Percentiles rank a stretch among this genome's conserved stretches.
Conservation (phyloP, 2,888 invertebrate genomes). For the Sinohyriopsis cumingii region DNA sequence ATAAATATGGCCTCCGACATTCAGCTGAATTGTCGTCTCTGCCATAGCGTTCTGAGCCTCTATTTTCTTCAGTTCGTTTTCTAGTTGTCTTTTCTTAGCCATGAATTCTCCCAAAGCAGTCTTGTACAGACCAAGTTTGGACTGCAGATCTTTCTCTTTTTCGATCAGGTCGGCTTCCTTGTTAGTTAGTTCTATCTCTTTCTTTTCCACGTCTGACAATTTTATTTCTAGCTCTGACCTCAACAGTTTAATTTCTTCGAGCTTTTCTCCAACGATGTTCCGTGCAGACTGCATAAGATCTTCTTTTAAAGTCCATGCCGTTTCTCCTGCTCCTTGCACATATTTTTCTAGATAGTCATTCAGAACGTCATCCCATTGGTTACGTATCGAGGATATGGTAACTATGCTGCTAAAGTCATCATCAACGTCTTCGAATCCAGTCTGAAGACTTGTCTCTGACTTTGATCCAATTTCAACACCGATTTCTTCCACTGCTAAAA, state of each 20-base stretch:
- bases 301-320: slow-evolving; percentile 15
- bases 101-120: slow-evolving; percentile 31
- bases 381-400: slow-evolving; percentile 27
- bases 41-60: slow-evolving; percentile 37
- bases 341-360: slow-evolving; percentile 21
- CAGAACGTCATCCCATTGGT: slow-evolving; percentile 27
- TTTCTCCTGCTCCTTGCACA: slow-evolving; percentile 15
- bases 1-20: slow-evolving; percentile 47
- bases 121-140: slow-evolving; percentile 21
- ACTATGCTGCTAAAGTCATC: slow-evolving; percentile 26
- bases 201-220: slow-evolving; percentile 15
- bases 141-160: slow-evolving; percentile 15
- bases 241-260: slow-evolving; percentile 19
- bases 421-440: not conserved
- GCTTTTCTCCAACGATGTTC: slow-evolving; percentile 24
- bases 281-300: slow-evolving; percentile 19
- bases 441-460: too few relatives aligned
- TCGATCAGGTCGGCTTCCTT: slow-evolving; percentile 18
- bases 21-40: slow-evolving; percentile 45
- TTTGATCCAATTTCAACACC: slow-evolving; percentile 7
- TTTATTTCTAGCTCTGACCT: slow-evolving; percentile 22
- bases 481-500: slow-evolving; percentile 16
- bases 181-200: slow-evolving; percentile 10
- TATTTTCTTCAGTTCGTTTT: slow-evolving; percentile 35
- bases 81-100: slow-evolving; percentile 29